Percentiles rank a stretch among this genome's conserved stretches.
Conservation (phyloP, 2,113 vertebrate species). For the Crocuta crocuta region DNA sequence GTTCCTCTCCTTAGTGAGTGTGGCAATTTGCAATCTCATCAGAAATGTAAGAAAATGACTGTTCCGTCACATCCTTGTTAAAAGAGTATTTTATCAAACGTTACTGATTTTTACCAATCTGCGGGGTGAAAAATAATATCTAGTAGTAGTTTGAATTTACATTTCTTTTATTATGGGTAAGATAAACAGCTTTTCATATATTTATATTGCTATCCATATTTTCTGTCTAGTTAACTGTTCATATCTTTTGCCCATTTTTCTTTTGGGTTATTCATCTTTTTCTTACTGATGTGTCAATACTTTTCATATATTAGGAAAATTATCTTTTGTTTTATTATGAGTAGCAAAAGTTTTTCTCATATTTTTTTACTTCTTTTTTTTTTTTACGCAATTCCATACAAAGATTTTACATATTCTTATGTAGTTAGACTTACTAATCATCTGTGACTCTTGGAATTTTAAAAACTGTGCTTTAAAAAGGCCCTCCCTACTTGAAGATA, state of each 20-base stretch:
- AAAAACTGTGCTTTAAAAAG: neutral
- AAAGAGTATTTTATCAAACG: neutral
- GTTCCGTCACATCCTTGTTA: neutral
- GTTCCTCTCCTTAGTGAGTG: neutral
- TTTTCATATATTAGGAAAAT: constrained; percentile 46
- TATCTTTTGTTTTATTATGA: neutral
- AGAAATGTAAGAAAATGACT: neutral
- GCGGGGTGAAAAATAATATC: constrained; percentile 16
- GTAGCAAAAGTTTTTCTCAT: neutral
- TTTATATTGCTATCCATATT: neutral
- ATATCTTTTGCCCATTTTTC: neutral
- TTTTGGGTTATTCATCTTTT: constrained; percentile 3
- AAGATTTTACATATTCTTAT: neutral
- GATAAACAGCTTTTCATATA: neutral
- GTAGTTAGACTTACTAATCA: neutral
- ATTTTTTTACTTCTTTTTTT: neutral
- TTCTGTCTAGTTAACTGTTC: constrained; percentile 5
- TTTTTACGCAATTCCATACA: neutral
- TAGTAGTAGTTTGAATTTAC: constrained; percentile 10
- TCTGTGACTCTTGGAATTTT: neutral
- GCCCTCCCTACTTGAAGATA: neutral
- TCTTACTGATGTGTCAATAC: neutral
- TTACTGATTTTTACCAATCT: neutral
- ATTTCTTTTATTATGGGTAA: neutral
- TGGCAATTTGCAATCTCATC: neutral